Evolutionary conservation across 30 jellyfish, hydroid and myxozoan species (phyloP).

Genomic region (Pseudorhiza aurosa): DNA sequence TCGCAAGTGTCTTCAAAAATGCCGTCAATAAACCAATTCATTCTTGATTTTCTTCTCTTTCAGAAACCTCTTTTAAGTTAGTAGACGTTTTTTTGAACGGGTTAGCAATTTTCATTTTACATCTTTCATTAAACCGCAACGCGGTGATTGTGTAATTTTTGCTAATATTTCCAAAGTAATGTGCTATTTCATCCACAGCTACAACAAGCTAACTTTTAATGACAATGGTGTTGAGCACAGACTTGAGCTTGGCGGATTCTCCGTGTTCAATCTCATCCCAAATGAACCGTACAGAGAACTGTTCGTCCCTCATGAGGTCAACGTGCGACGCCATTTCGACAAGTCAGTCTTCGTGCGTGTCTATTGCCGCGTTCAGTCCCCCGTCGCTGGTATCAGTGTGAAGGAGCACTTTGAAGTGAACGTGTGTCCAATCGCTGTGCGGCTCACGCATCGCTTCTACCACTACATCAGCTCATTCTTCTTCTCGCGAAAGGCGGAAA

Average conservation of each 20-base stretch:
- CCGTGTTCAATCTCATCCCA: slow-evolving; percentile 86
- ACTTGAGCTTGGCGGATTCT: slow-evolving; percentile 91
- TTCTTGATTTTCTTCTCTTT: too few species aligned
- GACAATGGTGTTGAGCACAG: slow-evolving; percentile 88
- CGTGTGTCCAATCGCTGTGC: slow-evolving; percentile 97
- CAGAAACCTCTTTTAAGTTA: too few species aligned
- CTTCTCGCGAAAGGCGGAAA: slow-evolving; percentile 66
- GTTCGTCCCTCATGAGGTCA: slow-evolving; percentile 90
- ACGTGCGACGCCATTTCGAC: slow-evolving; percentile 92
- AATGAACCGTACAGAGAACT: slow-evolving; percentile 85
- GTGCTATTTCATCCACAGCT: slow-evolving; percentile 46
- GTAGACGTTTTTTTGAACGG: too few species aligned
- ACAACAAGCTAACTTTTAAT: slow-evolving; percentile 79
- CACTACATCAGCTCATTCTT: slow-evolving; percentile 77
- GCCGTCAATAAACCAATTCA: too few species aligned
- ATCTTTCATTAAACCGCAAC: too few species aligned
- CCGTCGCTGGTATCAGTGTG: slow-evolving; percentile 94
- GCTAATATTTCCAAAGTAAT: neutral
- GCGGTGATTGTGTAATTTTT: neutral
- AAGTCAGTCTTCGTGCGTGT: slow-evolving; percentile 91
- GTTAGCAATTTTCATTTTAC: too few species aligned
- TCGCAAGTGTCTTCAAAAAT: too few species aligned
- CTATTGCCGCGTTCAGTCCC: slow-evolving; percentile 91
- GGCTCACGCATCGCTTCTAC: slow-evolving; percentile 83
- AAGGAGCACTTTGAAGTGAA: slow-evolving; percentile 96